Conservation (phyloP, 1,140 invertebrate species). For the Aphaenogaster floridana region DNA sequence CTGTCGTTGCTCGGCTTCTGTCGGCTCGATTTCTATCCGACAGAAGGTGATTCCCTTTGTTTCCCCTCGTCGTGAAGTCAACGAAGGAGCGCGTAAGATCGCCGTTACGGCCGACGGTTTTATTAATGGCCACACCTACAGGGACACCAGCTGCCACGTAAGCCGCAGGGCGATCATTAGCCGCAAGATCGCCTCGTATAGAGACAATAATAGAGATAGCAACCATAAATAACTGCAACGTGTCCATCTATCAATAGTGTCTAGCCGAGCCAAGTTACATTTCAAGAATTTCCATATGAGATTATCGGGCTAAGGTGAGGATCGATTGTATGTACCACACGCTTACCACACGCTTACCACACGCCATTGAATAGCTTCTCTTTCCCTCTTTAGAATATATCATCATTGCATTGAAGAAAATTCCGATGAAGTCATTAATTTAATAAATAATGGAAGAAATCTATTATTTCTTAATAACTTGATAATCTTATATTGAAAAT, state of each 20-base stretch:
- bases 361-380: background rate
- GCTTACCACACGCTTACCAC: constrained; percentile 7
- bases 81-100: constrained; percentile 44
- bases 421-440: background rate
- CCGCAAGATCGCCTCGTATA: constrained; percentile 57
- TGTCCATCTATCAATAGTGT: constrained; percentile 76
- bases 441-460: background rate
- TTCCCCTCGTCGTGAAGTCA: constrained; percentile 17
- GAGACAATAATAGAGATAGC: constrained; percentile 81
- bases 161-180: constrained; percentile 71
- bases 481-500: constrained; percentile 5
- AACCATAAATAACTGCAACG: constrained; percentile 77
- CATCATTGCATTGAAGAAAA: background rate
- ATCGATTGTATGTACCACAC: constrained; percentile 9
- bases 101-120: constrained; percentile 65
- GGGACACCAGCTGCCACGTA: constrained; percentile 68
- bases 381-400: background rate
- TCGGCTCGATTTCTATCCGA: background rate
- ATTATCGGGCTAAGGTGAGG: background rate
- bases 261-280: background rate
- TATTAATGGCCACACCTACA: constrained; percentile 77
- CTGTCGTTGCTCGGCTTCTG: constrained; percentile 2
- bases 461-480: background rate
- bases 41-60: constrained; percentile 67
- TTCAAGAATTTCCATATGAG: constrained; percentile 47